Percentiles rank a stretch among this genome's conserved stretches.
Conservation (phyloP, 2,797 vertebrate genomes). For the Momotus momota region DNA sequence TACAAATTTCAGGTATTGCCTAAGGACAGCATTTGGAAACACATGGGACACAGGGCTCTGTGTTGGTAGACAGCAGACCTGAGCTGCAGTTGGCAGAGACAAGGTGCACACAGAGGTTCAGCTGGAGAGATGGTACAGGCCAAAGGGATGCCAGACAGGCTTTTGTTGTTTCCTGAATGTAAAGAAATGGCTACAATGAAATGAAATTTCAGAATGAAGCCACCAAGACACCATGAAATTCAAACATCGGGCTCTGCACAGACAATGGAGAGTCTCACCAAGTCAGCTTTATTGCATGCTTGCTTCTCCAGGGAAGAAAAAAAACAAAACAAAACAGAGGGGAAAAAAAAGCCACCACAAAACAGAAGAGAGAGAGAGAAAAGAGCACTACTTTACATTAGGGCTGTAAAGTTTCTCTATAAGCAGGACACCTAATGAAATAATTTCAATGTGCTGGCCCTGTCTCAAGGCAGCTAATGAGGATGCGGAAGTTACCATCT, state of each 20-base stretch:
- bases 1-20: not conserved
- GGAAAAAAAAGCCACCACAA: not conserved
- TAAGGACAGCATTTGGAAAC: not conserved
- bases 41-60: rapidly evolving
- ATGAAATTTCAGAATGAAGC: not conserved
- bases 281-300: not conserved
- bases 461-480: not conserved
- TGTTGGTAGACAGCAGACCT: rapidly evolving
- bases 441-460: not conserved
- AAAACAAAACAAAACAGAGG: not conserved
- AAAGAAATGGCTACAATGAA: not conserved
- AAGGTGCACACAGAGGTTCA: not conserved
- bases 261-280: not conserved
- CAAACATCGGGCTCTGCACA: not conserved
- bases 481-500: not conserved
- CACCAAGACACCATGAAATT: not conserved
- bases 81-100: not conserved
- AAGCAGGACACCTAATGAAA: constrained; percentile 3
- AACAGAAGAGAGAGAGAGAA: not conserved
- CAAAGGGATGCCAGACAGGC: not conserved
- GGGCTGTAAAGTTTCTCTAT: not conserved
- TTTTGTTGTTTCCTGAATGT: not conserved
- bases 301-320: not conserved
- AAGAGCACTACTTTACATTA: not conserved
- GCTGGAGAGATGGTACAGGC: not conserved